Evolutionary conservation across 1,140 invertebrate species (phyloP), one percentile per base, ranked within the genome.

Genomic region (Augochlora pura): DNA sequence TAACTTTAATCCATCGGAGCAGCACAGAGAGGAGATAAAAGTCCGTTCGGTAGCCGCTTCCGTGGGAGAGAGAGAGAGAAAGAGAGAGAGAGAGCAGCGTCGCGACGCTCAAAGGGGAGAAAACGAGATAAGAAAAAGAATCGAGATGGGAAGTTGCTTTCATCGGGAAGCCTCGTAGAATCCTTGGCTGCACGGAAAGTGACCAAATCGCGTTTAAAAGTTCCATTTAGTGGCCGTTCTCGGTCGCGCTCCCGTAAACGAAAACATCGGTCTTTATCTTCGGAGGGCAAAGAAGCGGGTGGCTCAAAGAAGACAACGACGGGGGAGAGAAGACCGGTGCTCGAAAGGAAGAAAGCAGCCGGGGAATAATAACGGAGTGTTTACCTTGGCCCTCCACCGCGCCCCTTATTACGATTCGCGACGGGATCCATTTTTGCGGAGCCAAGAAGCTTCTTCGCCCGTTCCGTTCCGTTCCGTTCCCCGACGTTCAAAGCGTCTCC

Each of bases 391-490:
- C 59, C 21, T 60, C 39, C 64, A 12, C 42, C n/a, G 16, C 8
- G 0, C 25, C 32, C 39, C 38, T 60, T 60, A 71, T 71, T 60
- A 71, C 57, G 69, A 71, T 57, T 59, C 69, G n/a, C 32, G 38
- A 25, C 38, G 32, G 32, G 69, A 54, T 52, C 67, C 67, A 57
- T 57, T 69, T 69, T 69, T 69, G 16, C 39, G 49, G 52, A 57
- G 67, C 67, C 67, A 69, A 69, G 64, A 66, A 66, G 64, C 23
- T 54, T 25, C n/a, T 6, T n/a, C n/a, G n/a, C n/a, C 32, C 25
- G 25, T 27, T 25, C 14, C 60, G 60, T 63, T 21, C 32, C 25
- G 25, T 27, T 25, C 14, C 60, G 60, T 63, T 21, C 38, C 46
- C 38, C 46, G 14, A 23, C n/a, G 64, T 23, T 68, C 66, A 68